Conservation (phyloP, 2,797 vertebrate genomes). For the Danio jaintianensis region DNA sequence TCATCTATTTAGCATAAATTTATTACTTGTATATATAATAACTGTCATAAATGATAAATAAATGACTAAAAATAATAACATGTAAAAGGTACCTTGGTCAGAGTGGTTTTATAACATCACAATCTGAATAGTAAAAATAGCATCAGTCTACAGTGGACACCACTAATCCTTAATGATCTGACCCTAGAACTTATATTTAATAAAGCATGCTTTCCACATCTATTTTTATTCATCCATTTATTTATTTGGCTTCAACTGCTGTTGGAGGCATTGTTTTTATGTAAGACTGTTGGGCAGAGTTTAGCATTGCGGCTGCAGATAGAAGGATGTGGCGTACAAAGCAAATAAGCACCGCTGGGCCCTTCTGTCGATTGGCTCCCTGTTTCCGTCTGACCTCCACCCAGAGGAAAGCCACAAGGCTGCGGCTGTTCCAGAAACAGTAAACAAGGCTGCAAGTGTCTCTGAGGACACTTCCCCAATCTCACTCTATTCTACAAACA, state of each 20-base stretch:
- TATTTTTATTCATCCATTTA: not conserved
- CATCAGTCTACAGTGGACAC: too few relatives aligned
- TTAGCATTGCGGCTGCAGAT: conserved; percentile 46
- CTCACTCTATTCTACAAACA: conserved; percentile 2
- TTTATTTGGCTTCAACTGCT: not conserved
- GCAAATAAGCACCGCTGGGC: conserved; percentile 62
- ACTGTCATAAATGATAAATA: too few relatives aligned
- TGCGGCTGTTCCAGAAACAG: conserved; percentile 55
- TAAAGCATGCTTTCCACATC: not conserved
- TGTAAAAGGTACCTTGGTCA: too few relatives aligned
- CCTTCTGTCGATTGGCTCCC: conserved; percentile 67
- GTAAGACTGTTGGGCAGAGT: conserved; percentile 30
- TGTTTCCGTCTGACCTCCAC: conserved; percentile 67
- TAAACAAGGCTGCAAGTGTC: conserved; percentile 61
- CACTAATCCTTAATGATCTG: too few relatives aligned
- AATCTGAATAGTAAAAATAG: too few relatives aligned
- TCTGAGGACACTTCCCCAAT: conserved; percentile 21
- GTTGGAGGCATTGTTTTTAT: conserved; percentile 17
- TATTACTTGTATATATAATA: too few relatives aligned
- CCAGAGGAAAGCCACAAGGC: conserved; percentile 67
- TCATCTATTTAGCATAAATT: too few relatives aligned
- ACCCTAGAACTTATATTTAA: too few relatives aligned
- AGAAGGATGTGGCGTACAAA: conserved; percentile 72
- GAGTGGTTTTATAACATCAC: too few relatives aligned
- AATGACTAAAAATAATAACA: too few relatives aligned